phyloP scores from a whole-genome alignment of 2,113 vertebrate genomes.

The Alosa alosa region DNA sequence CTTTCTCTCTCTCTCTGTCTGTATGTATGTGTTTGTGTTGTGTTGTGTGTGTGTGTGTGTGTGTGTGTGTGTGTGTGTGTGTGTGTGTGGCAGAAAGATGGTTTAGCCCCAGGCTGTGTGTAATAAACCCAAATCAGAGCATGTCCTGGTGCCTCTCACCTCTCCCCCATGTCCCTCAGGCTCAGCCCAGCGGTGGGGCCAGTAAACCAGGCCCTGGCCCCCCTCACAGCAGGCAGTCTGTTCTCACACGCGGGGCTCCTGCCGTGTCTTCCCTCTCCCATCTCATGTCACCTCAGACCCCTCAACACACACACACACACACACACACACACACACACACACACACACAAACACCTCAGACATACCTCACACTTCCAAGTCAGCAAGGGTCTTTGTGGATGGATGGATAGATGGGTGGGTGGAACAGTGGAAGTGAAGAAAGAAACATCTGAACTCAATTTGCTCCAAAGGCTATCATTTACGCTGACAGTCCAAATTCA shows the following conservation, averaged over 20 bases:
- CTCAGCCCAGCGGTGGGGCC: neutral
- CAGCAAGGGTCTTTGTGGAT: too few relatives aligned
- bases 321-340: constrained; percentile 6
- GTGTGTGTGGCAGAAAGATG: constrained; percentile 26
- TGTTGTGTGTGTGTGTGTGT: constrained; percentile 10
- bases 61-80: constrained; percentile 43
- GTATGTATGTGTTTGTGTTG: neutral
- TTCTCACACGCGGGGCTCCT: too few relatives aligned
- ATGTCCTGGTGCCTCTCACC: neutral
- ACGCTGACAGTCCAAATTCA: too few relatives aligned
- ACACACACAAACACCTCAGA: neutral
- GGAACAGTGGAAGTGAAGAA: too few relatives aligned
- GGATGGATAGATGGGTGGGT: too few relatives aligned
- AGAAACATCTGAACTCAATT: too few relatives aligned
- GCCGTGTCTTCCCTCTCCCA: too few relatives aligned
- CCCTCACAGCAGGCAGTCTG: too few relatives aligned
- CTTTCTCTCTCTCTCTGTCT: neutral
- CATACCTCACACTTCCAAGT: neutral
- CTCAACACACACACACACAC: neutral
- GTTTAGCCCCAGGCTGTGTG: too few relatives aligned
- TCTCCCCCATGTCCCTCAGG: neutral
- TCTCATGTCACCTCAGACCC: neutral
- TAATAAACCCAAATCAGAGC: too few relatives aligned
- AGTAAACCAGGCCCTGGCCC: neutral
- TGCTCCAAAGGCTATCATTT: too few relatives aligned